Percentiles rank a stretch among this genome's conserved stretches.
These are phyloP conservation scores for Oppia nitens DNA, from an alignment of 1,140 invertebrate genomes.

Conservation along the genomic window DNA sequence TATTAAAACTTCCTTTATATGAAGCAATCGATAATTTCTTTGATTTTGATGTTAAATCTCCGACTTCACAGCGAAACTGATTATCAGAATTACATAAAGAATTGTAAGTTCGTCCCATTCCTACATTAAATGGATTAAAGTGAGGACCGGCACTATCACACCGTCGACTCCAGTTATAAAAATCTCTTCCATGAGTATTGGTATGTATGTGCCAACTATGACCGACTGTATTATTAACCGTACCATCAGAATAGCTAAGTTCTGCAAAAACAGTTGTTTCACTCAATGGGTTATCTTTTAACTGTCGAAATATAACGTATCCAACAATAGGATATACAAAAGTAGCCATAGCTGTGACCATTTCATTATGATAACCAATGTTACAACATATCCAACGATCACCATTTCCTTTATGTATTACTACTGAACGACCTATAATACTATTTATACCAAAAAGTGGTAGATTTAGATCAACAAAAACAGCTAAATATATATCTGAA, in stretches of 20 bases:
- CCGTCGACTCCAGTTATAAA: conserved; percentile 70
- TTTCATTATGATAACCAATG: conserved; percentile 27
- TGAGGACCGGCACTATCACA: conserved; percentile 47
- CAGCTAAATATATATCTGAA: conserved; percentile 15
- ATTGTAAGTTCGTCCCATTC: conserved; percentile 17
- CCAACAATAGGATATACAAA: conserved; percentile 69
- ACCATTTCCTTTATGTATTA: conserved; percentile 45
- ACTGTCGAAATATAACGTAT: conserved; percentile 63
- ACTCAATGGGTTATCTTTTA: conserved; percentile 27
- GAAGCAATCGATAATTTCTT: conserved; percentile 17
- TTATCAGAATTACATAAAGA: conserved; percentile 28
- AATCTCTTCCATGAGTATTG: conserved; percentile 53
- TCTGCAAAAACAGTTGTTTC: conserved; percentile 35
- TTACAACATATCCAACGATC: conserved; percentile 37
- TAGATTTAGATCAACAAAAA: conserved; percentile 57
- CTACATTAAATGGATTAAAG: conserved; percentile 61
- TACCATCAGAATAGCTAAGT: conserved; percentile 67
- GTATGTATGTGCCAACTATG: conserved; percentile 49
- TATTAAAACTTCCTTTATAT: conserved; percentile 2
- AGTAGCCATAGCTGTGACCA: conserved; percentile 30
- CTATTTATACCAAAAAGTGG: conserved; percentile 63
- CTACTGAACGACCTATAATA: conserved; percentile 58
- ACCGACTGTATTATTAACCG: conserved; percentile 34
- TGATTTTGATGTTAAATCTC: conserved; percentile 43
- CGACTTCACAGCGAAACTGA: conserved; percentile 32